These are phyloP conservation scores for Penaeus japonicus DNA, from an alignment of 1,140 invertebrate species.

Conservation along the genomic window DNA sequence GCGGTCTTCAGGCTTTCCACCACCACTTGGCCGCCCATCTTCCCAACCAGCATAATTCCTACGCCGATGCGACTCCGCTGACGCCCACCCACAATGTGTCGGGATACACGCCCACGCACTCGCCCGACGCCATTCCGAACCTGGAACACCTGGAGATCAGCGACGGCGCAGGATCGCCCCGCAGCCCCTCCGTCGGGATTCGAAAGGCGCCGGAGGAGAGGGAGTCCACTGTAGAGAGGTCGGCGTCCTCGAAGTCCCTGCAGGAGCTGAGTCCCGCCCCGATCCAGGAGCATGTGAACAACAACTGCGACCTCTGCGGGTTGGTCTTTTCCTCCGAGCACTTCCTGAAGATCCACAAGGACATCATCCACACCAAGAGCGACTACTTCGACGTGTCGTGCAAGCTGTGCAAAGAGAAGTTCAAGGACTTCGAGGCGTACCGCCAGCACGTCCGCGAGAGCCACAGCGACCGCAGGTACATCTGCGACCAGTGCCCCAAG, in stretches of 20 bases:
- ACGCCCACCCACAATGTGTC: not conserved
- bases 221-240: not conserved
- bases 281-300: not conserved
- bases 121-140: conserved; percentile 44
- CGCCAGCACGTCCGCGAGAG: conserved; percentile 49
- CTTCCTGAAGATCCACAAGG: conserved; percentile 55
- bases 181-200: not conserved
- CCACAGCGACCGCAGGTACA: conserved; percentile 55
- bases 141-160: conserved; percentile 53
- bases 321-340: conserved; percentile 55
- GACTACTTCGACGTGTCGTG: conserved; percentile 54
- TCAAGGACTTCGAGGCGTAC: conserved; percentile 53
- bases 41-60: conserved; percentile 10
- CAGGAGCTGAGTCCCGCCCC: not conserved
- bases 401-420: conserved; percentile 55
- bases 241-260: not conserved
- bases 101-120: conserved; percentile 22
- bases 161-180: conserved; percentile 29
- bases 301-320: conserved; percentile 54
- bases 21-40: conserved; percentile 46
- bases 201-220: not conserved
- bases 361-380: conserved; percentile 55
- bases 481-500: conserved; percentile 58
- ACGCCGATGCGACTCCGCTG: not conserved
- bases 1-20: conserved; percentile 50